These are phyloP conservation scores for Andrena bucephala DNA, from an alignment of 2,888 invertebrate species.

Conservation along the genomic window DNA sequence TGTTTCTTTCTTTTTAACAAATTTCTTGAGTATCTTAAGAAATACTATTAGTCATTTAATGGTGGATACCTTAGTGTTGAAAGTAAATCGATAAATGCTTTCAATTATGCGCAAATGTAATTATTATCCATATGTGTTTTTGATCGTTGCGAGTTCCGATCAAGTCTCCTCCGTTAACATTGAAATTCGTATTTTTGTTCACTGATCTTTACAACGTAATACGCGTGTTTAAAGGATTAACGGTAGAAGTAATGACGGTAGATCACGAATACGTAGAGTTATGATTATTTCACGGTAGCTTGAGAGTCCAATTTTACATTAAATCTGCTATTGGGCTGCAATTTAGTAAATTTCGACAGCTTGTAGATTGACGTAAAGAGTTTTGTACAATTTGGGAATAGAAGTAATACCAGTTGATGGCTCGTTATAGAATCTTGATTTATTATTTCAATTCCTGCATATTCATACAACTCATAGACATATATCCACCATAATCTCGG, in stretches of 20 bases:
- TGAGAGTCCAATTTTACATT: slow-evolving; percentile 29
- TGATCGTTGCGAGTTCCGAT: slow-evolving; percentile 2
- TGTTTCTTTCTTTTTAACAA: not conserved
- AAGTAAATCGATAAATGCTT: slow-evolving; percentile 52
- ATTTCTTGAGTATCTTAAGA: not conserved
- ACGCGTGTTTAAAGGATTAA: slow-evolving; percentile 18
- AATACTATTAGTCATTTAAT: not conserved
- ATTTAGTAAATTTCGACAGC: slow-evolving; percentile 46
- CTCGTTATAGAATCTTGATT: slow-evolving; percentile 40
- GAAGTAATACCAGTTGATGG: slow-evolving; percentile 33
- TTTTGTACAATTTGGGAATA: slow-evolving; percentile 38
- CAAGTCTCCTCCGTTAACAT: slow-evolving; percentile 25
- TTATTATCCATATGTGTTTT: slow-evolving; percentile 34
- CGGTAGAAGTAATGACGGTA: slow-evolving; percentile 53
- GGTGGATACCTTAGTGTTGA: slow-evolving; percentile 1
- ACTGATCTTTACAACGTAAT: slow-evolving; percentile 7
- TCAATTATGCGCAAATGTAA: slow-evolving; percentile 60
- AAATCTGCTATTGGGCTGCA: slow-evolving; percentile 37
- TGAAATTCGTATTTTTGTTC: slow-evolving; percentile 17
- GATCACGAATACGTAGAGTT: slow-evolving; percentile 32
- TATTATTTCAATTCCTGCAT: slow-evolving; percentile 22
- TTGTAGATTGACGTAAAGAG: slow-evolving; percentile 53
- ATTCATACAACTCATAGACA: slow-evolving; percentile 30
- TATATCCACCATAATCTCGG: slow-evolving; percentile 17
- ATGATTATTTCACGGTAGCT: slow-evolving; percentile 31